These are phyloP conservation scores for Oikopleura dioica DNA, from an alignment of 23 tunicate species.

Conservation along the genomic window DNA sequence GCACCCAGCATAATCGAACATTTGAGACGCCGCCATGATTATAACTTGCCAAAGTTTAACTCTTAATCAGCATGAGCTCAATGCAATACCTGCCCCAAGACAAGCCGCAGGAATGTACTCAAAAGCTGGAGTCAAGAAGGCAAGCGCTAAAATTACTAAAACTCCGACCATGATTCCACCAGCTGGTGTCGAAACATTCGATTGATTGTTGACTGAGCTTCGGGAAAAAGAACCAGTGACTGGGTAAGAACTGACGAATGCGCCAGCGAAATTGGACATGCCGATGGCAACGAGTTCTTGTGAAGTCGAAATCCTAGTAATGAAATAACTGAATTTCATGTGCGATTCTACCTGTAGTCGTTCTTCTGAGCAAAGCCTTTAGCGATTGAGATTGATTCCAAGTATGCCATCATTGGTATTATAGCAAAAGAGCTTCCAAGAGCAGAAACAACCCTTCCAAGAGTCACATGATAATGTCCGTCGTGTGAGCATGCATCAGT, in stretches of 20 bases:
- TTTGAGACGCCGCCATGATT: conserved; percentile 48
- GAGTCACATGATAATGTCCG: too few relatives aligned
- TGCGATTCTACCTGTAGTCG: too few relatives aligned
- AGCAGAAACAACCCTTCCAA: too few relatives aligned
- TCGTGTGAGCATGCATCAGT: too few relatives aligned
- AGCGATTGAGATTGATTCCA: conserved; percentile 52
- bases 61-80: too few relatives aligned
- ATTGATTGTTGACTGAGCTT: conserved; percentile 48
- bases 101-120: conserved; percentile 51
- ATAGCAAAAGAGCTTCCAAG: conserved; percentile 47
- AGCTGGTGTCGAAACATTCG: conserved; percentile 43
- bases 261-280: conserved; percentile 19
- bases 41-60: too few relatives aligned
- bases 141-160: conserved; percentile 30
- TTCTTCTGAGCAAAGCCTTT: conserved; percentile 32
- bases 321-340: neutral
- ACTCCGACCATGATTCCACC: conserved; percentile 42
- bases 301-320: neutral
- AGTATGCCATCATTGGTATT: conserved; percentile 35
- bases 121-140: conserved; percentile 37
- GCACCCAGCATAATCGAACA: conserved; percentile 30
- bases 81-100: too few relatives aligned
- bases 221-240: conserved; percentile 45
- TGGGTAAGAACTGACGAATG: conserved; percentile 42
- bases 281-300: conserved; percentile 50